Evolutionary conservation across 2,113 vertebrate species (phyloP), one percentile per base, ranked within the genome.

Genomic region (Prinia subflava): DNA sequence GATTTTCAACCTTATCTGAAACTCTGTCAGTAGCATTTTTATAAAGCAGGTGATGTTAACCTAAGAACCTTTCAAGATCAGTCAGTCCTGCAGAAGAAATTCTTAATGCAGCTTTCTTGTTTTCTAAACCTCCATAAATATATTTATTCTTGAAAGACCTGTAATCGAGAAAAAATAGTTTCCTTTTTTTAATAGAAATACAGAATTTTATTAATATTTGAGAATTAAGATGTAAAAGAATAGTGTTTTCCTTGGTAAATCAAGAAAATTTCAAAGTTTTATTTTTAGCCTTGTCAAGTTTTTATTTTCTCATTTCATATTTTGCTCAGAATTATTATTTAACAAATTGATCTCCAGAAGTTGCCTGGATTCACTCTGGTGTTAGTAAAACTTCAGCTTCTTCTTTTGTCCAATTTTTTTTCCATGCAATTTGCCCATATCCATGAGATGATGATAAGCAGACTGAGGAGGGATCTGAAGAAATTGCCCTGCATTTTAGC

Each of bases 401-500:
- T 90, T 47, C 44, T 73, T 94, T 64, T 57, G 21, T 41, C 85
- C 49, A 60, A 12, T 12, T 11, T 77, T 35, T n/a, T 83, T 92
- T 70, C 28, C 11, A 1, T 7, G 5, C 13, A 55, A 46, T 35
- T 71, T 81, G 44, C 24, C 81, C 65, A 22, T 31, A 87, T 57
- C 65, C n/a, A 33, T 37, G 60, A 78, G 42, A 81, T 96, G 96
- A 97, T 84, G 90, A 76, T 96, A 95, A 96, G 62, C 96, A 97
- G 96, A 96, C 83, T 57, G 57, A 37, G 74, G n/a, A 93, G 57
- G 86, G 49, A 93, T 82, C 86, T 93, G 90, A 87, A 92, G 73
- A 96, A 96, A 97, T 96, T 97, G 86, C 94, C 69, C 86, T 89
- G 93, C 69, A 57, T 96, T 95, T 97, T 93, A 93, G 93, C 80